Evolutionary conservation across 2,113 vertebrate species (phyloP), one percentile per base, ranked within the genome.

Genomic region (Cyanoramphus novaezelandiae): DNA sequence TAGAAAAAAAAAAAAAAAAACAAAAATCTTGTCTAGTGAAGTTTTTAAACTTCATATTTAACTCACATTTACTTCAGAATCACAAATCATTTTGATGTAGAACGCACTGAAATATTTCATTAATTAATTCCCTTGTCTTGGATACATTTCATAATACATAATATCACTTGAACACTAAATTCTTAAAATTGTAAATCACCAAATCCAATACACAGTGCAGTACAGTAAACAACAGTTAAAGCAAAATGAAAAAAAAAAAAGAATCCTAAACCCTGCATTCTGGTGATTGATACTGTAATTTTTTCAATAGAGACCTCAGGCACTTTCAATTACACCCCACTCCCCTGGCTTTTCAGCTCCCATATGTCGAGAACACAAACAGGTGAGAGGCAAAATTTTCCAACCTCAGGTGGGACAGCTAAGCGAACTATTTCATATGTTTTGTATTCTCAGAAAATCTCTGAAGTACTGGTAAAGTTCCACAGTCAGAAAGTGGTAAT

Each of bases 201-300:
- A 95, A 95, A 94, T 3, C 13, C 18, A 64, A 55, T 80, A 79
- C 13, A 69, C 47, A 85, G n/a, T 76, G 19, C 39, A 72, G 14
- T 77, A 67, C 25, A 67, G 52, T 77, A 90, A 72, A 87, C 29
- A 95, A 49, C 20, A 90, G 82, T 82, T 55, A 84, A 92, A 95
- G 10, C 17, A 76, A 86, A 86, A 57, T 49, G 19, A 44, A 43
- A 23, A 11, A 19, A 7, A 31, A 31, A 8, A 2, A 19, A 19
- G 17, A n/a, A 8, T 2, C 17, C 63, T 18, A 41, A 39, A 62
- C 17, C 33, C 29, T 57, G 18, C 37, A 70, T 92, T 82, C 19
- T 91, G 49, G 50, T 95, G 77, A 93, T 62, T 95, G 77, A 94
- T 95, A 82, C 44, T 49, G 70, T 65, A 87, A 83, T 87, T 91